Base-by-base conservation (phyloP, 2,113 vertebrate species). In the Macrotus californicus region DNA sequence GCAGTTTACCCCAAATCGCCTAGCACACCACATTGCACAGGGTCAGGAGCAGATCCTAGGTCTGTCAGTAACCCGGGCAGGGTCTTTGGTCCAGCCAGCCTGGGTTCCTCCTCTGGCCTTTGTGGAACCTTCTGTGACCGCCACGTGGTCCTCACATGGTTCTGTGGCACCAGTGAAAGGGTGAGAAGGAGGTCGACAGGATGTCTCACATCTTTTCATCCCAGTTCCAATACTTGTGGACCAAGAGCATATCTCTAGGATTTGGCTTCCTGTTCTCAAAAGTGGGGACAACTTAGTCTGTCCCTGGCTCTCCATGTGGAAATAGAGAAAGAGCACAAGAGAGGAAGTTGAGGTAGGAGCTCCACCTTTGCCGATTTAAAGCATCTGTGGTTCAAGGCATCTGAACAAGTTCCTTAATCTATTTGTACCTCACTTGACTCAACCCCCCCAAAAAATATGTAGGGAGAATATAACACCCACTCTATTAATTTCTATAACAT, bases 21-120 rank as follows among this genome's bases (percentile, higher is more conserved):
- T 41, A 73, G 43, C 15, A 15, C 7, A 2, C 5, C 3, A 43
- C 1, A 0, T 6, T 8, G 3, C 8, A 41, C 29, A 24, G 59
- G 12, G 22, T 43, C 43, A 34, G 22, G 1, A 56, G 66, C 21
- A 54, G 31, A 56, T 43, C n/a, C 54, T 16, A 24, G 10, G 12
- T 15, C 52, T 93, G 54, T 34, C 22, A 0, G 41, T 43, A 46
- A 39, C 77, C 85, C 59, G 21, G 52, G 24, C 46, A 54, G 29
- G 34, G n/a, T 24, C 39, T 54, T 77, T 12, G 16, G 19, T 34
- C 79, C 61, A 56, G 77, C n/a, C 29, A 54, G 29, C 72, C 19
- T 12, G 36, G 81, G n/a, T 1, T 36, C 22, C 11, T 77, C 75
- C 43, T 83, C 43, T 70, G 26, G 36, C 22, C 77, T 79, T 93